Conservation (phyloP, 2,888 invertebrate species). For the Ormia ochracea region DNA sequence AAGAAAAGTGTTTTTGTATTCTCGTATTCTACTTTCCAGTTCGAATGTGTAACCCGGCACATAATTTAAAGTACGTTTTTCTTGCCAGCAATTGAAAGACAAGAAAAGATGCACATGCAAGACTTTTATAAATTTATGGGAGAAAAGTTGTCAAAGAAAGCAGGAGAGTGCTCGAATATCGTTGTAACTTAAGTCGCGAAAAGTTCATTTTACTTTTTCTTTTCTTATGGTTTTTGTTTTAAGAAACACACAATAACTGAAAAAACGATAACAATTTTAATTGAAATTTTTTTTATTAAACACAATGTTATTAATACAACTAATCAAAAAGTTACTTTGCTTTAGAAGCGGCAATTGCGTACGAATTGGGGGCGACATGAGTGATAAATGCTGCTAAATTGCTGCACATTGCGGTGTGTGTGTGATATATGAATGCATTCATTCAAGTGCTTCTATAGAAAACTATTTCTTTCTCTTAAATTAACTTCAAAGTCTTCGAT, state of each 20-base stretch:
- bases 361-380: too few relatives aligned
- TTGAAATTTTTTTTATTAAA: background rate
- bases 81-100: background rate
- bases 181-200: background rate
- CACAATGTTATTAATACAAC: background rate
- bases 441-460: too few relatives aligned
- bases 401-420: too few relatives aligned
- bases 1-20: background rate
- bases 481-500: too few relatives aligned
- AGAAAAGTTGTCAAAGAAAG: background rate
- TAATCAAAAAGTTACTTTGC: background rate
- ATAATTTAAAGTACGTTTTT: background rate
- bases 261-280: background rate
- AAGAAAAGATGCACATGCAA: background rate
- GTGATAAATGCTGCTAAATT: too few relatives aligned
- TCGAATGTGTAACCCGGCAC: background rate
- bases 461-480: too few relatives aligned
- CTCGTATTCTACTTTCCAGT: background rate
- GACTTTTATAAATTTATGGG: background rate
- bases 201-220: background rate
- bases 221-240: too few relatives aligned
- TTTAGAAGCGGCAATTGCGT: background rate
- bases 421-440: too few relatives aligned
- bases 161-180: background rate
- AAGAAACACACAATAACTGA: background rate